These are phyloP conservation scores for Coptodon rendalli DNA, from an alignment of 2,113 vertebrate genomes.

Conservation along the genomic window DNA sequence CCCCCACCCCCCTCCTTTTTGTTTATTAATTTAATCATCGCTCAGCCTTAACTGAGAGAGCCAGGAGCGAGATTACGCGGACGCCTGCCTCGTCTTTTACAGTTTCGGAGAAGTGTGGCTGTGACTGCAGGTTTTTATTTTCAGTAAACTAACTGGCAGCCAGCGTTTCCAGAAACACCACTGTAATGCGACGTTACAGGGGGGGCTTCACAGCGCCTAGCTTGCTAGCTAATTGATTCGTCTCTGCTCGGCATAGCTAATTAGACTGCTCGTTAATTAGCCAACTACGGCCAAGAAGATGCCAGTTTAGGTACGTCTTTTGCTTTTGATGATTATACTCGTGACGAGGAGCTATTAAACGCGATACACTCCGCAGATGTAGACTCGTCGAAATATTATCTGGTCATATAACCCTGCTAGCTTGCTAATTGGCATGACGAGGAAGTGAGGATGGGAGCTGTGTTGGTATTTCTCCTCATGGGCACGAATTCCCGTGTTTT, in stretches of 20 bases:
- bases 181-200: constrained; percentile 59
- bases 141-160: constrained; percentile 12
- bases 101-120: background rate
- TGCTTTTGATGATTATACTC: background rate
- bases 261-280: constrained; percentile 72
- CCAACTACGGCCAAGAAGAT: constrained; percentile 2
- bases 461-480: constrained; percentile 49
- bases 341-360: background rate
- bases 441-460: constrained; percentile 53
- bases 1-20: background rate
- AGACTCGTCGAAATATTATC: constrained; percentile 24
- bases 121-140: constrained; percentile 1
- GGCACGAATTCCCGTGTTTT: background rate
- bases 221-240: constrained; percentile 73
- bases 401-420: constrained; percentile 51
- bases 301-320: background rate
- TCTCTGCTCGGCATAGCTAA: constrained; percentile 64
- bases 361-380: background rate
- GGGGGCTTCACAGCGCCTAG: constrained; percentile 41
- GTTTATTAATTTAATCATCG: constrained; percentile 44
- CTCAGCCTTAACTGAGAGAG: background rate
- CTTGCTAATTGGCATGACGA: constrained; percentile 69
- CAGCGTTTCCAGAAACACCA: constrained; percentile 15
- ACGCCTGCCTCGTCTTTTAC: background rate
- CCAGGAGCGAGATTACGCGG: background rate